A percentile compares a stretch with the other conserved stretches of the same genome.
phyloP scores from a whole-genome alignment of 1,140 invertebrate species.

The Heliconius congener region DNA sequence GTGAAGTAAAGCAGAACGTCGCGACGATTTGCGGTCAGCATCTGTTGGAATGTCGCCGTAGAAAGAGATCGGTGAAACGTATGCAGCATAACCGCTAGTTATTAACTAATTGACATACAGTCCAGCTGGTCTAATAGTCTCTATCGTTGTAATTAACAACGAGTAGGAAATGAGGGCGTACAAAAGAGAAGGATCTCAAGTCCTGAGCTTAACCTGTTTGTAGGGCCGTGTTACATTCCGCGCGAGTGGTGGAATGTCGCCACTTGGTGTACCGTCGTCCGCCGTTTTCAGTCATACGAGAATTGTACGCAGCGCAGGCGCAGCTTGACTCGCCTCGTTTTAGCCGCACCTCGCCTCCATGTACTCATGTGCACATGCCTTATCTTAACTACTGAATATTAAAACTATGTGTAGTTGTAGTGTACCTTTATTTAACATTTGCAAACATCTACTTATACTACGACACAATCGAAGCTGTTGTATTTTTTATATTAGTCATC shows the following conservation, averaged over 20 bases:
- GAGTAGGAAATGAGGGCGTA: slow-evolving; percentile 57
- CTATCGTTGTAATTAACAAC: slow-evolving; percentile 37
- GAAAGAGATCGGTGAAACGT: slow-evolving; percentile 66
- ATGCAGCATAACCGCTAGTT: slow-evolving; percentile 53
- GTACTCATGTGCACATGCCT: slow-evolving; percentile 55
- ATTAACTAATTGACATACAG: slow-evolving; percentile 34
- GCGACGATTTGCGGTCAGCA: slow-evolving; percentile 70
- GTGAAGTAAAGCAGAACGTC: slow-evolving; percentile 74
- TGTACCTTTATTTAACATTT: background rate
- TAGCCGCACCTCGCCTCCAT: slow-evolving; percentile 60
- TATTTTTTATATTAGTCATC: background rate
- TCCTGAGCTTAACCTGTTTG: slow-evolving; percentile 71
- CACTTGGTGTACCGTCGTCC: slow-evolving; percentile 64
- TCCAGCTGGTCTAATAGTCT: slow-evolving; percentile 47
- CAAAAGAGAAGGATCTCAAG: slow-evolving; percentile 60
- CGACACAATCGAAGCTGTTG: background rate
- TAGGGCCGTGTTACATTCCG: slow-evolving; percentile 73
- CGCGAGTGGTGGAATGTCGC: slow-evolving; percentile 74
- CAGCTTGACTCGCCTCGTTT: slow-evolving; percentile 57
- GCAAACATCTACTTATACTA: background rate
- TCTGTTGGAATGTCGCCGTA: slow-evolving; percentile 66
- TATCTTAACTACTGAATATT: slow-evolving; percentile 58
- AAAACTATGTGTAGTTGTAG: background rate
- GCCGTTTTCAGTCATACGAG: slow-evolving; percentile 69
- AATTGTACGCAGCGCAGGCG: slow-evolving; percentile 72